A percentile compares a stretch with the other conserved stretches of the same genome.
Evolutionary conservation across 2,797 vertebrate species (phyloP).

Genomic region (Streptopelia turtur): DNA sequence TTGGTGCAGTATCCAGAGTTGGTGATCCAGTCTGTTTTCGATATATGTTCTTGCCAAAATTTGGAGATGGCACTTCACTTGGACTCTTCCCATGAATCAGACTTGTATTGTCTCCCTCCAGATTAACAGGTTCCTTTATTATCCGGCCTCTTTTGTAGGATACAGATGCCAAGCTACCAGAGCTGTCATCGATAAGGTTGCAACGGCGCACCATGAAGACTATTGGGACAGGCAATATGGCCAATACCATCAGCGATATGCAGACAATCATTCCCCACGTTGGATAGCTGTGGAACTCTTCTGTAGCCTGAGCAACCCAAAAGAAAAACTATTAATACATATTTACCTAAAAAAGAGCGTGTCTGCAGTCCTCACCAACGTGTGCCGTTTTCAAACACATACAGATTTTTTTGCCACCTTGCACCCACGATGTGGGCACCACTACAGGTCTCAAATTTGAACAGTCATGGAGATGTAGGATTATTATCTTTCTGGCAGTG

Average conservation of each 20-base stretch:
- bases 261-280: conserved; percentile 89
- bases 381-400: not conserved
- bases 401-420: not conserved
- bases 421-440: not conserved
- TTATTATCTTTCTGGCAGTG: not conserved
- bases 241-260: conserved; percentile 86
- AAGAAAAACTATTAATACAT: not conserved
- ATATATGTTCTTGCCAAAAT: conserved; percentile 90
- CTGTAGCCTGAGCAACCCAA: conserved; percentile 79
- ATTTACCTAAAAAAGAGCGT: not conserved
- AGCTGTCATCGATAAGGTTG: conserved; percentile 85
- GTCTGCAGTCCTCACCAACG: not conserved
- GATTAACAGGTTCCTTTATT: conserved; percentile 86
- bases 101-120: conserved; percentile 88
- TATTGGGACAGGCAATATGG: conserved; percentile 90
- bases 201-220: conserved; percentile 87
- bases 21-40: conserved; percentile 87
- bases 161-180: conserved; percentile 83
- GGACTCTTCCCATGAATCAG: conserved; percentile 90
- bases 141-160: conserved; percentile 94
- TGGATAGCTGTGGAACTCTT: conserved; percentile 86
- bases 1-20: conserved; percentile 85
- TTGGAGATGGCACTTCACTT: conserved; percentile 89
- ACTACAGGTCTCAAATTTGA: not conserved
- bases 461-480: not conserved